Conservation (phyloP, 2,797 vertebrate genomes). For the Pitangus sulphuratus region DNA sequence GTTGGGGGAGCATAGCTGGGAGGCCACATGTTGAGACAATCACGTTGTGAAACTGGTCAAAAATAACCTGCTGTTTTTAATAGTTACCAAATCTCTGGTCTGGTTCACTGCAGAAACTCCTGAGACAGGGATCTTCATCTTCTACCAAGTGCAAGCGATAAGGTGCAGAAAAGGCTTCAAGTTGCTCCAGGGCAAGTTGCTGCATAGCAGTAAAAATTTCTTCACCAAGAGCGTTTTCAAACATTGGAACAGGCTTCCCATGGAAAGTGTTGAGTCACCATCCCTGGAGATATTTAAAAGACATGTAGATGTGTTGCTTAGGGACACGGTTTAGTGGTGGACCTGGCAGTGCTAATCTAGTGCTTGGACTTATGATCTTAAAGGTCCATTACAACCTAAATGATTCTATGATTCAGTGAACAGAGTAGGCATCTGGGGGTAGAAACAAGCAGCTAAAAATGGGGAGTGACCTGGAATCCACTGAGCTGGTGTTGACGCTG, state of each 20-base stretch:
- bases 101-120: neutral
- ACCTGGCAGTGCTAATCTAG: neutral
- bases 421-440: neutral
- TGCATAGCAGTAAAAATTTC: neutral
- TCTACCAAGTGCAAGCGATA: neutral
- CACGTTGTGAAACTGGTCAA: neutral
- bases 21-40: neutral
- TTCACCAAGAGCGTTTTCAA: neutral
- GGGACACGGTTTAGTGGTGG: neutral
- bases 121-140: neutral
- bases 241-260: neutral
- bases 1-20: neutral
- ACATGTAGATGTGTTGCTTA: too few relatives aligned
- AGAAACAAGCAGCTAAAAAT: neutral
- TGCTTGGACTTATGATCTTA: neutral
- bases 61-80: neutral
- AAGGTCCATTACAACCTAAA: neutral
- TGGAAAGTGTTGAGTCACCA: neutral
- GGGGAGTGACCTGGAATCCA: neutral
- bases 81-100: neutral
- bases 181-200: neutral
- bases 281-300: neutral
- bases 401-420: neutral
- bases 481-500: neutral
- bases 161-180: neutral